Base-by-base conservation (phyloP, 1,140 invertebrate species). In the Phymorhynchus buccinoides region DNA sequence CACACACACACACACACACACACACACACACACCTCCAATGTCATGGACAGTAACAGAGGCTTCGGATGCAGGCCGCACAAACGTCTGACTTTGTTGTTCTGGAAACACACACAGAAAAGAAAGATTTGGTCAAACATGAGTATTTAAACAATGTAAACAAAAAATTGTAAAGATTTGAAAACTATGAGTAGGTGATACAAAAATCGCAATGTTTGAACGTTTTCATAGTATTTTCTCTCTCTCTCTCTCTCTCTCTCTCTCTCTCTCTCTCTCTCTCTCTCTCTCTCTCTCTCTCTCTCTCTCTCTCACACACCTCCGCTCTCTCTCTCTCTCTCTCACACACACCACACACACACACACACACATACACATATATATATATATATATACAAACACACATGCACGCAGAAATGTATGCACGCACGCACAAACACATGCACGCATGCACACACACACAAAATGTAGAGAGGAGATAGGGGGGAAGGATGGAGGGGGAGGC, bases 61-160 rank as follows among this genome's bases (percentile, higher is more conserved):
- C 66, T n/a, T 83, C 82, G 0, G 66, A 68, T 14, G 82, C 39
- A 14, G 68, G 82, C 22, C 82, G 35, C 27, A 83, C 18, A 44
- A 75, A 73, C 0, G 42, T 75, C 6, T 66, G 82, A n/a, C n/a
- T n/a, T n/a, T n/a, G n/a, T n/a, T n/a, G n/a, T 73, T 83, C 82
- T 83, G 66, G 27, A 83, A 81, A 35, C 14, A 81, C 27, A 81
- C 9, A 42, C 22, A 80, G n/a, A 32, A 27, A 35, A 39, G 12
- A 73, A 32, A 73, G 1, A 73, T 14, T 35, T 73, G 71, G 12
- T 16, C 12, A 73, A 14, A 73, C 16, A 73, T 35, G 16, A 0
- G 0, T 39, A 6, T 73, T 39, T 32, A 73, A 35, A 22, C 9
- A 27, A 37, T 41, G 22, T n/a, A 12, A 1, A 78, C 1, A n/a